These are phyloP conservation scores for Eupithecia abbreviata DNA, from an alignment of 2,888 invertebrate genomes.

Conservation along the genomic window DNA sequence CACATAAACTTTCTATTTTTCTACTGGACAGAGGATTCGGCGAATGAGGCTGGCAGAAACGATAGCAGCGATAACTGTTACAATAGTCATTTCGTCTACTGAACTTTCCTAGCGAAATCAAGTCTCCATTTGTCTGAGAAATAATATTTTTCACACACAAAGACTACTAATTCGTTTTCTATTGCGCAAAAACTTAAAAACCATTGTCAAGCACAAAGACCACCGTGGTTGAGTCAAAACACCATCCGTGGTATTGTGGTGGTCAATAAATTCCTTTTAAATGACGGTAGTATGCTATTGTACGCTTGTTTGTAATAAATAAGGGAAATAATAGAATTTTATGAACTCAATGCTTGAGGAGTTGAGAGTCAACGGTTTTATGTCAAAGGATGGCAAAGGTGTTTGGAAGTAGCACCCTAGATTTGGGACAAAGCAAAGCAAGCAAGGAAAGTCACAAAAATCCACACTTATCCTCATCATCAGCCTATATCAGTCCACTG, in stretches of 20 bases:
- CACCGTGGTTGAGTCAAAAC: constrained; percentile 22
- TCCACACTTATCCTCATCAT: not conserved
- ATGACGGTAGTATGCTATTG: constrained; percentile 37
- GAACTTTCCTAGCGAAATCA: not conserved
- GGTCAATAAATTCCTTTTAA: constrained; percentile 37
- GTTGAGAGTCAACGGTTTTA: constrained; percentile 13
- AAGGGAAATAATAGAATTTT: constrained; percentile 20
- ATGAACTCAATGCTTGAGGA: constrained; percentile 16
- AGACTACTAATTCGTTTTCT: constrained; percentile 65
- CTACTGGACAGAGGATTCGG: too few relatives aligned
- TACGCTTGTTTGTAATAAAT: constrained; percentile 33
- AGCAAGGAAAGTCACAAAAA: not conserved
- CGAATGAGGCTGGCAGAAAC: not conserved
- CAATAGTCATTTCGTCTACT: not conserved
- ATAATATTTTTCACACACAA: constrained; percentile 53
- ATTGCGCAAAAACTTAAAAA: constrained; percentile 51
- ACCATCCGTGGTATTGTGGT: constrained; percentile 10
- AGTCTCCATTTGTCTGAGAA: not conserved
- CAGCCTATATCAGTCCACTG: too few relatives aligned
- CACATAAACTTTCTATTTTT: too few relatives aligned
- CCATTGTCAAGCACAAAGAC: constrained; percentile 24
- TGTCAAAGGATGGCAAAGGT: not conserved
- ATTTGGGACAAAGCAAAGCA: not conserved
- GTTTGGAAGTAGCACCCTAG: not conserved
- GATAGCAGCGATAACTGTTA: not conserved